Conservation (phyloP, 2,797 vertebrate species). For the Sebastes jordani region DNA sequence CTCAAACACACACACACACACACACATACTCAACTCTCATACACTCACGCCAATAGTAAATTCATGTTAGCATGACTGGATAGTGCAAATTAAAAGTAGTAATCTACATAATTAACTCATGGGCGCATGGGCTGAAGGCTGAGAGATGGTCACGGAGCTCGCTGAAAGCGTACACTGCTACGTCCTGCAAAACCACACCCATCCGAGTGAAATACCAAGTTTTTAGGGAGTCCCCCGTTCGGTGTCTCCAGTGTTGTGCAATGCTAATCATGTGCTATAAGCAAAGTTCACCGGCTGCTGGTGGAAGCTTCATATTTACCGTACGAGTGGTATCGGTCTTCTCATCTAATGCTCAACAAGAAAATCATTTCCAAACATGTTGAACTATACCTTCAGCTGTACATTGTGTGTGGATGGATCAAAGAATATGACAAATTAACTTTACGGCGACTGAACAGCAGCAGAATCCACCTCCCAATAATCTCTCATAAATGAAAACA, state of each 20-base stretch:
- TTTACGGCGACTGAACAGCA: conserved; percentile 3
- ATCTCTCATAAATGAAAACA: conserved; percentile 73
- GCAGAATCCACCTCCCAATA: conserved; percentile 34
- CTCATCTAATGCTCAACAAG: neutral
- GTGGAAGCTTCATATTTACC: too few relatives aligned
- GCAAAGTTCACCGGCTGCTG: neutral
- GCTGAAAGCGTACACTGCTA: too few relatives aligned
- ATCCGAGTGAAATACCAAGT: too few relatives aligned
- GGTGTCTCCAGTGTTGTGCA: neutral
- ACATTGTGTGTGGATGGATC: neutral
- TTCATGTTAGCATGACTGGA: too few relatives aligned
- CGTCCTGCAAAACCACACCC: too few relatives aligned
- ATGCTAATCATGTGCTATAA: neutral
- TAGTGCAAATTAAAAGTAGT: too few relatives aligned
- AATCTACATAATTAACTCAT: rapidly evolving
- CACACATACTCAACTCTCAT: too few relatives aligned
- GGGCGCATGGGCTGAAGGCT: too few relatives aligned
- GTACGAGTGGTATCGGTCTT: neutral
- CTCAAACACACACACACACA: too few relatives aligned
- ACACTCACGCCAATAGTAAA: too few relatives aligned
- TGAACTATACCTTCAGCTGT: neutral
- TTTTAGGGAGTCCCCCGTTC: too few relatives aligned
- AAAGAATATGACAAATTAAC: neutral
- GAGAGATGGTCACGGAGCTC: too few relatives aligned
- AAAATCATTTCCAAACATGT: neutral